Evolutionary conservation across 2,888 invertebrate genomes (phyloP).

Genomic region (Atethmia centrago): DNA sequence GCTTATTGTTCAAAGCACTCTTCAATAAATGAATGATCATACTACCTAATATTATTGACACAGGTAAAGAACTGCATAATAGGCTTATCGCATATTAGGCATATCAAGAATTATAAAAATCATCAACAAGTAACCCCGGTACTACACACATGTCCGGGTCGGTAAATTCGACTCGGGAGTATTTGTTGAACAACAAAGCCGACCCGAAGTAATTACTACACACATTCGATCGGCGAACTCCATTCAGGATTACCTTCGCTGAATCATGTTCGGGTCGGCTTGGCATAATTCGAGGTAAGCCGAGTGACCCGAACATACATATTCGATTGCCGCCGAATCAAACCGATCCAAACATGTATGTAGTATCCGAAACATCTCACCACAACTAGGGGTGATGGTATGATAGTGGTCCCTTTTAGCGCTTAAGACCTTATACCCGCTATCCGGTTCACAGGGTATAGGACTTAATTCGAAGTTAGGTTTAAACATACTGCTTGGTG

Average conservation of each 20-base stretch:
- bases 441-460: conserved; percentile 54
- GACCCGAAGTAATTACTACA: not conserved
- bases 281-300: not conserved
- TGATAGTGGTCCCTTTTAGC: conserved; percentile 78
- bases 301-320: not conserved
- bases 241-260: too few species aligned
- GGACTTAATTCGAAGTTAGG: conserved; percentile 66
- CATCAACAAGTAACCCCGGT: not conserved
- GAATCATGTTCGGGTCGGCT: not conserved
- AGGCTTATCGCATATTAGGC: not conserved
- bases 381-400: conserved; percentile 76
- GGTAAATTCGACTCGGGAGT: not conserved
- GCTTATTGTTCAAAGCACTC: not conserved
- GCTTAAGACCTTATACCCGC: conserved; percentile 69
- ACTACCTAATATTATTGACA: not conserved
- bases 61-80: not conserved
- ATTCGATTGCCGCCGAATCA: not conserved
- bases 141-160: not conserved
- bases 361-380: conserved; percentile 70
- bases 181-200: not conserved
- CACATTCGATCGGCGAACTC: not conserved
- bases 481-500: conserved; percentile 54
- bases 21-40: not conserved
- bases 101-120: not conserved
- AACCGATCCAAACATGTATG: not conserved